Evolutionary conservation across 2,797 vertebrate genomes (phyloP).

Genomic region (Gobio occitaniae): DNA sequence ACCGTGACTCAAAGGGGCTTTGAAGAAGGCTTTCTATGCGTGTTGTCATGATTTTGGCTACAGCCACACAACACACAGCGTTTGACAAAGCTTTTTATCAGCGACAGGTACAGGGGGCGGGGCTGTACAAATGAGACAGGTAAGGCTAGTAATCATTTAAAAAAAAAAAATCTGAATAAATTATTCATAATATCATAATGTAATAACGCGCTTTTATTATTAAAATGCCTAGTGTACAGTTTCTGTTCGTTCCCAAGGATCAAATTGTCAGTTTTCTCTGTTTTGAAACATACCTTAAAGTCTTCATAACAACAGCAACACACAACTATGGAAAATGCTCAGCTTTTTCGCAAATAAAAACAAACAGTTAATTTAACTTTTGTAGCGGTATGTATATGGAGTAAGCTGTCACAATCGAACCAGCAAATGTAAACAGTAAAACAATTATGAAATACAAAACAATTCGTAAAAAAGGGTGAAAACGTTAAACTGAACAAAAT

Average conservation of each 20-base stretch:
- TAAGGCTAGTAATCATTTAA: conserved; percentile 47
- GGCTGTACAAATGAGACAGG: conserved; percentile 53
- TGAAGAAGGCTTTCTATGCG: conserved; percentile 68
- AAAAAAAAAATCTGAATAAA: not conserved
- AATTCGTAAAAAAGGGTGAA: not conserved
- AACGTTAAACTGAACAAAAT: not conserved
- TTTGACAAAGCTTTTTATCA: conserved; percentile 70
- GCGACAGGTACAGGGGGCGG: conserved; percentile 72
- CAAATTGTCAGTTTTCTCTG: not conserved
- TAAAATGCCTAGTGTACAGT: not conserved
- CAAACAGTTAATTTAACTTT: not conserved
- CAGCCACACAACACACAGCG: conserved; percentile 35
- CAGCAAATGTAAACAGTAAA: not conserved
- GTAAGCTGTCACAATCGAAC: not conserved
- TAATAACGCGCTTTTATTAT: not conserved
- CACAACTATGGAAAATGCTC: not conserved
- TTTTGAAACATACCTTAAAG: not conserved
- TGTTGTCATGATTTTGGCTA: conserved; percentile 61
- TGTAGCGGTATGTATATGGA: not conserved
- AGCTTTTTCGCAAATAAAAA: not conserved
- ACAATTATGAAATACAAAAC: not conserved
- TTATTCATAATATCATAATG: not conserved
- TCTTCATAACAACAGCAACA: not conserved
- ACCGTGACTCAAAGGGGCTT: conserved; percentile 76
- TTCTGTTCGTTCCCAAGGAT: not conserved